Percentiles rank a stretch among this genome's conserved stretches.
These are phyloP conservation scores for Agriopis leucophaearia DNA, from an alignment of 2,888 invertebrate genomes.

Conservation along the genomic window DNA sequence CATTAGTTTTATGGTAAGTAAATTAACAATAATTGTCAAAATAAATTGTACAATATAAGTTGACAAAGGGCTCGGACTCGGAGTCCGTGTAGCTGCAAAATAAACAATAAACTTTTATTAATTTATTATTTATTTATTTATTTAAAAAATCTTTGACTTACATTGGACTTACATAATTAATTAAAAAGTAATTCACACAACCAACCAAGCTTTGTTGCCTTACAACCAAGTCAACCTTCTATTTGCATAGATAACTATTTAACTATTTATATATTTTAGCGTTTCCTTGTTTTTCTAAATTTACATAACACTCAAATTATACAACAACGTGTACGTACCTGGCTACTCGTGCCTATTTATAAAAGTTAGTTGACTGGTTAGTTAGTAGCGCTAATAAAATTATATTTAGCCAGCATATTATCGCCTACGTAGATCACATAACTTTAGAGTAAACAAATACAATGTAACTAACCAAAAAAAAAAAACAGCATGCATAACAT, in stretches of 20 bases:
- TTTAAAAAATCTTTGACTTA: too few species aligned
- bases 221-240: slow-evolving; percentile 2
- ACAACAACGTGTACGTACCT: slow-evolving; percentile 2
- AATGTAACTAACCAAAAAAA: background rate
- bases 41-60: too few species aligned
- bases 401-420: slow-evolving; percentile 23
- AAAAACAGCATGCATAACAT: background rate
- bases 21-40: too few species aligned
- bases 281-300: slow-evolving; percentile 28
- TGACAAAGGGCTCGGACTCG: too few species aligned
- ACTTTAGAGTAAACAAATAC: slow-evolving; percentile 2
- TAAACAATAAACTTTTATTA: too few species aligned
- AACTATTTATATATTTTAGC: slow-evolving; percentile 44
- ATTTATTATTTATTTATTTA: too few species aligned
- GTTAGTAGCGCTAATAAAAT: slow-evolving; percentile 9
- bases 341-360: slow-evolving; percentile 7
- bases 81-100: too few species aligned
- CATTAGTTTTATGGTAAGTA: too few species aligned
- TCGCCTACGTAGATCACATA: background rate
- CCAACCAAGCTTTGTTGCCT: too few species aligned
- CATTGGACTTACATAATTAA: too few species aligned
- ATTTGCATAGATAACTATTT: slow-evolving; percentile 9
- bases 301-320: slow-evolving; percentile 31
- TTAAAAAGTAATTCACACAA: too few species aligned
- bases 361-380: slow-evolving; percentile 11